phyloP scores from a whole-genome alignment of 2,888 invertebrate genomes.

The Syritta pipiens region DNA sequence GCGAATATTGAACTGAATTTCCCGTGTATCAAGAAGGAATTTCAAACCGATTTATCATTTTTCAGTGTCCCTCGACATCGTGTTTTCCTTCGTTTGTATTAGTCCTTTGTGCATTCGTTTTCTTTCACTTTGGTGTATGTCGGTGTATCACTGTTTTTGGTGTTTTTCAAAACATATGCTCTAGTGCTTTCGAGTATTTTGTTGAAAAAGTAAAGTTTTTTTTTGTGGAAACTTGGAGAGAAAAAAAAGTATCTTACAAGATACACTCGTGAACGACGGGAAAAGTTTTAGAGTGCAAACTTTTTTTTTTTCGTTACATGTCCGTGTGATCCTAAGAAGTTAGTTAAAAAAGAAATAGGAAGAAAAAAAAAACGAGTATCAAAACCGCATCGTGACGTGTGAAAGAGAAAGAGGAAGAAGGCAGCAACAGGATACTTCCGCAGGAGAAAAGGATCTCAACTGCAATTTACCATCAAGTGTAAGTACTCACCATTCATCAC shows the following conservation, averaged over 20 bases:
- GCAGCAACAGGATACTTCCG: conserved; percentile 62
- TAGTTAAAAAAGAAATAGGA: conserved; percentile 39
- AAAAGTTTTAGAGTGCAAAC: conserved; percentile 65
- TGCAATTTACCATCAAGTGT: conserved; percentile 68
- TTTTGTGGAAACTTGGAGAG: conserved; percentile 12
- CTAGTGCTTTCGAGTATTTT: conserved; percentile 42
- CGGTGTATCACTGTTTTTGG: conserved; percentile 36
- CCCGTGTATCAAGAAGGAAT: conserved; percentile 7
- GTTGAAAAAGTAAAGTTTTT: conserved; percentile 42
- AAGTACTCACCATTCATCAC: conserved; percentile 68
- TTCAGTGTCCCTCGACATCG: neutral
- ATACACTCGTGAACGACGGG: conserved; percentile 37
- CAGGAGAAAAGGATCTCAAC: conserved; percentile 57
- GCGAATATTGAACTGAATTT: conserved; percentile 31
- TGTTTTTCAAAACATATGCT: conserved; percentile 35
- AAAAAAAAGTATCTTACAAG: conserved; percentile 41
- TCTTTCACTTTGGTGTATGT: conserved; percentile 11
- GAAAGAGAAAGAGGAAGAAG: conserved; percentile 21
- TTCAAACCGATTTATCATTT: conserved; percentile 60
- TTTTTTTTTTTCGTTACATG: conserved; percentile 19
- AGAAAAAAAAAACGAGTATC: conserved; percentile 1
- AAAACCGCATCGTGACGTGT: conserved; percentile 53
- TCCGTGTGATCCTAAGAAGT: conserved; percentile 51
- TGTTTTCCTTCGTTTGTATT: neutral
- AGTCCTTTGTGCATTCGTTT: neutral